These are phyloP conservation scores for Nomada ferruginata DNA, from an alignment of 2,888 invertebrate species.

Conservation along the genomic window DNA sequence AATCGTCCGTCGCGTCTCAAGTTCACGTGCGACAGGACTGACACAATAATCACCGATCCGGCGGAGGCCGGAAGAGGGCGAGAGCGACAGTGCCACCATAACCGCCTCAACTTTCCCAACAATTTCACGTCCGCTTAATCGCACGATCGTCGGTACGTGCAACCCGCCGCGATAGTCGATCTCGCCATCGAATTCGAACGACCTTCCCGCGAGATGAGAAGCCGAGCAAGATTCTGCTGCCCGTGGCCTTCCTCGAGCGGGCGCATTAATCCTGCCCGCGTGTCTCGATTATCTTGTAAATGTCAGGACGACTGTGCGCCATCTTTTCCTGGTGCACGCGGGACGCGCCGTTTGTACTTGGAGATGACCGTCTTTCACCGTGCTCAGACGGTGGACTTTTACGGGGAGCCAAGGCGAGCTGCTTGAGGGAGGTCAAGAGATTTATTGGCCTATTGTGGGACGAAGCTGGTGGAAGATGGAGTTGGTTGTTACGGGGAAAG, in stretches of 20 bases:
- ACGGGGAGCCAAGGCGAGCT: background rate
- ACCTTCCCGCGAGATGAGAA: background rate
- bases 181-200: background rate
- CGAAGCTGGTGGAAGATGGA: background rate
- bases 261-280: background rate
- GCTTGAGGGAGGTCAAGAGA: background rate
- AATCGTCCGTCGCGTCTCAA: background rate
- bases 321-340: background rate
- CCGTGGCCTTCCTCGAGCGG: background rate
- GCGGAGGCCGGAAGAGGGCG: background rate
- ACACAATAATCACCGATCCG: slow-evolving; percentile 12
- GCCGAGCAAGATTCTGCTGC: background rate
- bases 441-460: background rate
- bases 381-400: background rate
- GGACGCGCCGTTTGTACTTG: too few relatives aligned
- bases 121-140: slow-evolving; percentile 59
- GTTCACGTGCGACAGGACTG: slow-evolving; percentile 25
- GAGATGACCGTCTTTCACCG: too few relatives aligned
- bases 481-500: background rate
- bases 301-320: slow-evolving; percentile 27
- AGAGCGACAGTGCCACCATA: background rate
- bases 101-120: slow-evolving; percentile 48
- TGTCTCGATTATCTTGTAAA: slow-evolving; percentile 6
- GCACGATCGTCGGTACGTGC: slow-evolving; percentile 17
- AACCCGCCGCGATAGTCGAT: background rate